A percentile compares a stretch with the other conserved stretches of the same genome.
These are phyloP conservation scores for Cataglyphis hispanica DNA, from an alignment of 1,140 invertebrate genomes.

Conservation along the genomic window DNA sequence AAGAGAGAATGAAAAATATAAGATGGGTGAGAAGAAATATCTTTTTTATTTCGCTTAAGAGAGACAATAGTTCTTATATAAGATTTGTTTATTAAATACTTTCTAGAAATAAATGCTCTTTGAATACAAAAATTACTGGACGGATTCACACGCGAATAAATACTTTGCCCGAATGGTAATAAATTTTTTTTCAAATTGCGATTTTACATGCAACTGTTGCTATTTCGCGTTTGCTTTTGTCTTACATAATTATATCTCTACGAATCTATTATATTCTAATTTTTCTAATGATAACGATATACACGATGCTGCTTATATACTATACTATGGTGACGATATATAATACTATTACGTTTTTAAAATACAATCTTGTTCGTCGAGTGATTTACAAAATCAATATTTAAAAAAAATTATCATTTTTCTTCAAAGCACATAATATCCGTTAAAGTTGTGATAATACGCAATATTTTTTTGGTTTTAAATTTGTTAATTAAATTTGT, in stretches of 20 bases:
- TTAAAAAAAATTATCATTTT: neutral
- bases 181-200: slow-evolving; percentile 8
- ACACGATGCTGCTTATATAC: neutral
- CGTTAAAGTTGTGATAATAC: neutral
- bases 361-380: slow-evolving; percentile 5
- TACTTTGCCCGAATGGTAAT: slow-evolving; percentile 4
- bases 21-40: neutral
- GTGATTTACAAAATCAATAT: slow-evolving; percentile 6
- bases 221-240: slow-evolving; percentile 6
- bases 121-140: slow-evolving; percentile 39
- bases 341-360: slow-evolving; percentile 12
- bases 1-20: neutral
- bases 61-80: neutral
- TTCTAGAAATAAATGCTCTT: slow-evolving; percentile 31
- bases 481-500: neutral
- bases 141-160: slow-evolving; percentile 30
- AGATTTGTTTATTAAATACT: slow-evolving; percentile 8
- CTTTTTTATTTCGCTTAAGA: neutral
- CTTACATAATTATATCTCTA: slow-evolving; percentile 2
- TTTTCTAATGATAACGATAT: slow-evolving; percentile 54
- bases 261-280: slow-evolving; percentile 36
- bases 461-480: neutral
- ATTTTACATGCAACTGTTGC: neutral
- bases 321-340: slow-evolving; percentile 23
- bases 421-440: neutral